Evolutionary conservation across 2,797 vertebrate genomes (phyloP).

Genomic region (Lithobates pipiens): DNA sequence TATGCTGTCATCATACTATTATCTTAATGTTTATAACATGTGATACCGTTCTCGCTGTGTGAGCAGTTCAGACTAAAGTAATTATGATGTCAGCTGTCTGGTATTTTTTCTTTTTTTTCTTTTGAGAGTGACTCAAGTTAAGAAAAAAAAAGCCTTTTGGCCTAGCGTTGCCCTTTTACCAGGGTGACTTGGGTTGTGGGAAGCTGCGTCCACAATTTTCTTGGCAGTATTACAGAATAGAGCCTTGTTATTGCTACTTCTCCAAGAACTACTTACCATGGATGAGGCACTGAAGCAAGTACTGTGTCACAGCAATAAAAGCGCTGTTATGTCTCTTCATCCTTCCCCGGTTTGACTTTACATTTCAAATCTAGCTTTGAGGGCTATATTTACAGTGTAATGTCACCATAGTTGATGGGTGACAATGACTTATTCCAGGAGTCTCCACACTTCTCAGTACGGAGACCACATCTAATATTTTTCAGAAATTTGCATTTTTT

Average conservation of each 20-base stretch:
- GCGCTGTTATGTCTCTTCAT: no score
- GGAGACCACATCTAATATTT: no score
- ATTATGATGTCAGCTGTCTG: slow-evolving; percentile 25
- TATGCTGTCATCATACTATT: no score
- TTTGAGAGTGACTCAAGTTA: slow-evolving; percentile 3
- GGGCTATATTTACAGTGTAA: no score
- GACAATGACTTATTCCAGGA: no score
- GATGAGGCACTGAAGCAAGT: not conserved
- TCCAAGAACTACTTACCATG: not conserved
- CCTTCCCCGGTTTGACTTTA: no score
- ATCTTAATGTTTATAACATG: not conserved
- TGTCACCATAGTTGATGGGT: no score
- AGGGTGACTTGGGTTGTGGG: slow-evolving; percentile 29
- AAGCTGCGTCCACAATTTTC: slow-evolving; percentile 11
- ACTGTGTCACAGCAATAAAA: not conserved
- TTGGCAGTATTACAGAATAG: slow-evolving; percentile 6
- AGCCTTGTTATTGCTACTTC: not conserved
- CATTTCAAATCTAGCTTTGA: no score
- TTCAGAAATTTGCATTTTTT: no score
- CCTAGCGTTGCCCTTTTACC: not conserved
- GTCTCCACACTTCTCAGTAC: no score
- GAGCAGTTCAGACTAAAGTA: not conserved
- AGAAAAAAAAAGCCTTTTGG: not conserved
- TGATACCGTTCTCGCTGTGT: not conserved
- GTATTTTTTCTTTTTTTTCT: slow-evolving; percentile 25